These are phyloP conservation scores for Glyptemys insculpta DNA, from an alignment of 2,797 vertebrate genomes.

Conservation along the genomic window DNA sequence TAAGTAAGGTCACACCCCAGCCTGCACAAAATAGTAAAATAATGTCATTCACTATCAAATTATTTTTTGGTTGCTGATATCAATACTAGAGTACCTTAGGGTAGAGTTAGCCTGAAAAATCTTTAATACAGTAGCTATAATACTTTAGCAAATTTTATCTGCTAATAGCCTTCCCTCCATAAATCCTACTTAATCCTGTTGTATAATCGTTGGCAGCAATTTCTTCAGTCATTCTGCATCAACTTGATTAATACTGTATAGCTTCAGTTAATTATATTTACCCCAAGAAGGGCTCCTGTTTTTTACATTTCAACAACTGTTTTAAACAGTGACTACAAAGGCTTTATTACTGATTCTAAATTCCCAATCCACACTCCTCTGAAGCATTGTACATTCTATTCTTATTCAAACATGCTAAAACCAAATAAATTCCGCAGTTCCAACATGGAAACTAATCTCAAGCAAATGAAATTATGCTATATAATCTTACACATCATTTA, in stretches of 20 bases:
- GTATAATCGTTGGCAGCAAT: conserved; percentile 62
- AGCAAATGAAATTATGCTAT: background rate
- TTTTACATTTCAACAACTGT: background rate
- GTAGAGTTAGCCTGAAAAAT: background rate
- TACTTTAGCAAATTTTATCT: conserved; percentile 34
- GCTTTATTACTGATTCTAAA: background rate
- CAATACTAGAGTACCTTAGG: background rate
- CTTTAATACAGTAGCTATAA: background rate
- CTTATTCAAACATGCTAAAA: background rate
- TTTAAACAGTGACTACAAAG: background rate
- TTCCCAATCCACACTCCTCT: background rate
- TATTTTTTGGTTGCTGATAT: background rate
- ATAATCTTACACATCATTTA: background rate
- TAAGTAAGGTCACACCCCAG: too few relatives aligned
- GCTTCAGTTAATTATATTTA: conserved; percentile 2
- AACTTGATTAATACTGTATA: conserved; percentile 17
- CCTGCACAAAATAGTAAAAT: background rate
- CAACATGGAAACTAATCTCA: background rate
- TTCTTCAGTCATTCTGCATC: conserved; percentile 17
- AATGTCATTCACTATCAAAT: background rate
- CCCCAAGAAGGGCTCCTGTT: background rate
- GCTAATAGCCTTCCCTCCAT: conserved; percentile 5
- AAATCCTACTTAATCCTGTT: conserved; percentile 59
- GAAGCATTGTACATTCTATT: background rate
- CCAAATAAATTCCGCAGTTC: background rate